A percentile compares a stretch with the other conserved stretches of the same genome.
These are phyloP conservation scores for Cyphomyrmex costatus DNA, from an alignment of 1,140 invertebrate species.

Conservation along the genomic window DNA sequence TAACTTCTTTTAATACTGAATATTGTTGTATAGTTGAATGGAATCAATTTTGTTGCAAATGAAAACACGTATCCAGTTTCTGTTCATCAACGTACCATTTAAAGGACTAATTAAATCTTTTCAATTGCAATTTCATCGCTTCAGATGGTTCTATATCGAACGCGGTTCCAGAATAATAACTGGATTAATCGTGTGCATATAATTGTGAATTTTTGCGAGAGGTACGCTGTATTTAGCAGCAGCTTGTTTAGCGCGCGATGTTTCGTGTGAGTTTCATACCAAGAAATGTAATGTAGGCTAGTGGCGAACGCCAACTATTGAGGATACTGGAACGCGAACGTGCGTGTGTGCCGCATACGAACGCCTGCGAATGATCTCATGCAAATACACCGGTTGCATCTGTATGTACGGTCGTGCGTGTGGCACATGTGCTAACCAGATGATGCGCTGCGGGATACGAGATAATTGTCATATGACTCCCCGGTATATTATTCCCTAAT, in stretches of 20 bases:
- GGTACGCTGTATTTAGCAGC: background rate
- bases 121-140: constrained; percentile 14
- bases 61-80: background rate
- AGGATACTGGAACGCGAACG: constrained; percentile 31
- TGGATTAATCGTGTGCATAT: background rate
- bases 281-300: constrained; percentile 45
- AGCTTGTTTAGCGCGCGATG: background rate
- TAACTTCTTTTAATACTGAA: background rate
- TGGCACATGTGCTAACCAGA: constrained; percentile 48
- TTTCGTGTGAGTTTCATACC: constrained; percentile 6
- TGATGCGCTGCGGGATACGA: constrained; percentile 47
- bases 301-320: constrained; percentile 9
- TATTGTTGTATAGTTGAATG: constrained; percentile 11
- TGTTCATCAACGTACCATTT: background rate
- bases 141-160: background rate
- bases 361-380: background rate
- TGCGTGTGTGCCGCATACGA: constrained; percentile 8
- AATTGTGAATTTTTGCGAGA: background rate
- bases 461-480: constrained; percentile 44
- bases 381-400: background rate
- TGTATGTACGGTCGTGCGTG: background rate
- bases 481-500: constrained; percentile 42
- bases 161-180: constrained; percentile 8
- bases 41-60: background rate
- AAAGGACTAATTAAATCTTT: constrained; percentile 24